Conservation (phyloP, 1,140 invertebrate species). For the Drosophila kurseongensis region DNA sequence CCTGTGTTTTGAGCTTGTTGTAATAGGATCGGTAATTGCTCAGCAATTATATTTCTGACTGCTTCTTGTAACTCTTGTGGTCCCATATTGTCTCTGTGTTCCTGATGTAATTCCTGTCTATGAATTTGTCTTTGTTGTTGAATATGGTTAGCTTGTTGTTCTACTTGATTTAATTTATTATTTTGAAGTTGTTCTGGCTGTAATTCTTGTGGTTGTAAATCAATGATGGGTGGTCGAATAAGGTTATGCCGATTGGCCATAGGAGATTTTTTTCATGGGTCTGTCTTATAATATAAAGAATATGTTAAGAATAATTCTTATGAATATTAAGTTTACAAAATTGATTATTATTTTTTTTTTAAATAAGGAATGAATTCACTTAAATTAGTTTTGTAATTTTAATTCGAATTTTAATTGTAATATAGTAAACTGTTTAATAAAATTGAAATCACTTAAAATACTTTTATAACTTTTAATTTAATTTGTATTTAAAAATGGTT, state of each 20-base stretch:
- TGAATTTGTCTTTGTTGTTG: background rate
- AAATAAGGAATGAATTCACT: no score
- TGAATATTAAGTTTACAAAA: no score
- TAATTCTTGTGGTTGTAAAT: background rate
- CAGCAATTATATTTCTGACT: background rate
- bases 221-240: background rate
- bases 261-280: background rate
- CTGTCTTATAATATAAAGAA: background rate
- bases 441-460: no score
- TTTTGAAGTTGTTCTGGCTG: conserved; percentile 1
- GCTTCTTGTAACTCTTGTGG: background rate
- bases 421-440: no score
- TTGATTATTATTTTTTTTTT: no score
- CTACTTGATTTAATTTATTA: no score
- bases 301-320: no score
- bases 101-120: background rate
- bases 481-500: no score
- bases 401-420: no score
- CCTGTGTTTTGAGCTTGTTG: background rate
- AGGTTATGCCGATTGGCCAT: background rate
- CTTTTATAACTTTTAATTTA: no score
- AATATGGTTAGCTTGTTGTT: background rate
- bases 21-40: background rate
- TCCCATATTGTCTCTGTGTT: background rate
- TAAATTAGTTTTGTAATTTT: no score